Base-by-base conservation (phyloP, 2,113 vertebrate species). In the Pan paniscus region DNA sequence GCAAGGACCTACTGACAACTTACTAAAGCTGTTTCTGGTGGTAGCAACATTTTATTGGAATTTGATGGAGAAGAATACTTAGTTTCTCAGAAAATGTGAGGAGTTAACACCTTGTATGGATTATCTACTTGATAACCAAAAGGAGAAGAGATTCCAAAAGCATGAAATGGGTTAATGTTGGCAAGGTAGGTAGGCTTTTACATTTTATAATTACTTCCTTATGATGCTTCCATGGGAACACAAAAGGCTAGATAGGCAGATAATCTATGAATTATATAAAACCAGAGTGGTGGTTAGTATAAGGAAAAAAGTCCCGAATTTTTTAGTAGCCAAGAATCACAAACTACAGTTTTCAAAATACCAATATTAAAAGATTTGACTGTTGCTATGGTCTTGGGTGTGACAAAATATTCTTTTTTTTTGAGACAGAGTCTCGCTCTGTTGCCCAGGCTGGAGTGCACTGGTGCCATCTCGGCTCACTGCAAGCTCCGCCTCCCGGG, bases 331-430 rank as follows among this genome's bases (percentile, higher is more conserved):
- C 95, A 98, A 97, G 96, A 97, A 67, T 95, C 94, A 97, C 97
- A 98, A 93, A 82, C 87, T 97, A 38, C 0, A 3, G 75, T 97
- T 8, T 5, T 98, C 95, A 95, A 93, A 98, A 93, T 88, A 95
- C 61, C 85, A 22, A n/a, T 94, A 97, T 97, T 95, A 94, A 89
- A 97, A 97, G 38, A 70, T 97, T 98, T 98, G 98, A 98, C 94
- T 97, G 97, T 97, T 97, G 23, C 80, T 18, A 11, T 30, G 38
- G 38, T 84, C 89, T 97, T 97, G 94, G 96, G 3, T 84, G 32
- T 97, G 88, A 92, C 61, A 97, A 93, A 90, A 4, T 75, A 30
- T 76, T 87, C 96, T 50, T 50, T 50, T 52, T 55, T 55, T 55
- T 55, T 18, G 18, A 55, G 18, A 55, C 52, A 2, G 52, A 55